A percentile compares a stretch with the other conserved stretches of the same genome.
phyloP scores from a whole-genome alignment of 2,797 vertebrate genomes.

The Podarcis lilfordi region DNA sequence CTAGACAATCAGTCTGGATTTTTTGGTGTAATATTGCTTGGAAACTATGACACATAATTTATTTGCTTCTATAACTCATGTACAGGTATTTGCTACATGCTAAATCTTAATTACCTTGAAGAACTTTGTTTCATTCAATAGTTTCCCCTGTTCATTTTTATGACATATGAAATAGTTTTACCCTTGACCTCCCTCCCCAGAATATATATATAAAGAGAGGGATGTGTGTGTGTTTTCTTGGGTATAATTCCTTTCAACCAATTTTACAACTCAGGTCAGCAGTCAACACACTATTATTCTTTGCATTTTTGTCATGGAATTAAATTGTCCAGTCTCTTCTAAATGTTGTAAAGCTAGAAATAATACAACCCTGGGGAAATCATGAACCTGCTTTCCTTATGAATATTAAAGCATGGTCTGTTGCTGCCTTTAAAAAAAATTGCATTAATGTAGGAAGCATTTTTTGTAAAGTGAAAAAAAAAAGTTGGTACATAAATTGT shows the following conservation, averaged over 20 bases:
- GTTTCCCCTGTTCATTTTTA: constrained; percentile 59
- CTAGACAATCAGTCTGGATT: constrained; percentile 76
- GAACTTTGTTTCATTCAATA: constrained; percentile 51
- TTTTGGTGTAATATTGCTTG: constrained; percentile 69
- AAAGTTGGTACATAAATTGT: not conserved
- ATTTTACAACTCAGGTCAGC: fast-evolving
- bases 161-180: constrained; percentile 52
- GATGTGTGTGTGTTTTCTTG: not conserved
- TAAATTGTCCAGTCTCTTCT: constrained; percentile 13
- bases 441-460: not conserved
- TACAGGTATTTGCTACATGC: constrained; percentile 55
- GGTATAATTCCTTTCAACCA: not conserved
- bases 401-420: not conserved
- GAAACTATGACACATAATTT: constrained; percentile 60
- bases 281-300: constrained; percentile 4
- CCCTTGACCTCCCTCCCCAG: constrained; percentile 31
- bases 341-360: not conserved
- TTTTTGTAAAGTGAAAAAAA: not conserved
- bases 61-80: constrained; percentile 68
- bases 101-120: constrained; percentile 62
- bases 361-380: constrained; percentile 26
- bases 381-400: not conserved
- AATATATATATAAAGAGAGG: not conserved
- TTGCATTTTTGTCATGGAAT: not conserved
- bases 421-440: not conserved